Evolutionary conservation across 92 coral and sea anemone species (phyloP), one percentile per base, ranked within the genome.

Genomic region (Ricordea florida): DNA sequence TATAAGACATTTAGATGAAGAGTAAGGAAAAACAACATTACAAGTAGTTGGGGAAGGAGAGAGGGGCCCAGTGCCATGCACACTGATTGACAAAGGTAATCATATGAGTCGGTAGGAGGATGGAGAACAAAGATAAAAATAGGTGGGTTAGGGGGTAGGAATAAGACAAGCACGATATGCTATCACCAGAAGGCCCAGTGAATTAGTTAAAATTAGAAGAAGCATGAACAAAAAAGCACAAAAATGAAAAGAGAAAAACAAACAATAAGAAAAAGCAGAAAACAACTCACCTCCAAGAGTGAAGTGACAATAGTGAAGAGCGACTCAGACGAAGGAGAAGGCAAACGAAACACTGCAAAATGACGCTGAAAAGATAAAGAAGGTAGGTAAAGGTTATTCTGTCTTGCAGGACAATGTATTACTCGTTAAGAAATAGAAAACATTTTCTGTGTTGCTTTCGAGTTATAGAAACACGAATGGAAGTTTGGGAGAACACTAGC

Each of bases 281-380:
- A n/a, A n/a, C n/a, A 32, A 36, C 90, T 56, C 30, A 94, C 98
- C 92, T 94, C 98, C 20, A 94, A 69, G 32, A 94, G 82, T 18
- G 92, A 91, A 29, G 97, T 91, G 37, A 91, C 94, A 55, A 91
- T 68, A 13, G 94, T 85, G 32, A 91, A 94, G 59, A 94, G 91
- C 21, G 94, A 88, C 61, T 94, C 89, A 1, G 83, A 85, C 6
- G 49, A 32, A 25, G 91, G 90, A 1, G 85, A 75, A 8, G 98
- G 98, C 7, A 94, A 75, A 57, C 83, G 76, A 71, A 94, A 88
- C 25, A 92, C 90, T 21, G 98, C 98, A 72, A 94, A 94, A 65
- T 94, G 98, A 24, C 98, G 98, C 98, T 94, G 73, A 51, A 75
- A 85, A 9, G 10, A 24, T 26, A 42, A 37, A 37, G 9, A 37